Conservation (phyloP, 2,888 invertebrate genomes). For the Sabatieria punctata region DNA sequence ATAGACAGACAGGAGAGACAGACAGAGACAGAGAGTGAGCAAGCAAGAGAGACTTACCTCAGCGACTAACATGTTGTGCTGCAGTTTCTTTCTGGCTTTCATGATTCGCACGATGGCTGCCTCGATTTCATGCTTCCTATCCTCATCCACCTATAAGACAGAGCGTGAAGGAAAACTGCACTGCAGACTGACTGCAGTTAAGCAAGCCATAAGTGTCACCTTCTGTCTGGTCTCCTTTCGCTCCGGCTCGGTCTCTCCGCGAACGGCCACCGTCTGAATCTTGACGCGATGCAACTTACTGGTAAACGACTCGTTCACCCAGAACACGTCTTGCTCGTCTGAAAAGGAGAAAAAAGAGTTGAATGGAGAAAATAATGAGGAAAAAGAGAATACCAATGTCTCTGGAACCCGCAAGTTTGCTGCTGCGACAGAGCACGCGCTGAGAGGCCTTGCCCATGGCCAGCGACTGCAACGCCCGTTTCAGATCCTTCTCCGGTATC, state of each 20-base stretch:
- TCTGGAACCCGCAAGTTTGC: slow-evolving; percentile 86
- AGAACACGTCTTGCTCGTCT: slow-evolving; percentile 44
- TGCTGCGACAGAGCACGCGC: slow-evolving; percentile 48
- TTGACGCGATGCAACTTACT: slow-evolving; percentile 77
- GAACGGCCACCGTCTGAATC: slow-evolving; percentile 46
- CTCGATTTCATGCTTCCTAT: slow-evolving; percentile 97
- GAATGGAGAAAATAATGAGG: slow-evolving; percentile 4
- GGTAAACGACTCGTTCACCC: slow-evolving; percentile 90
- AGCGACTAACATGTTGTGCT: slow-evolving; percentile 66
- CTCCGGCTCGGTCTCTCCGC: slow-evolving; percentile 97
- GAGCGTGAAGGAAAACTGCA: too few relatives aligned
- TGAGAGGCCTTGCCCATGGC: slow-evolving; percentile 96
- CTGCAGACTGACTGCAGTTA: too few relatives aligned
- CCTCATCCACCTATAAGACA: slow-evolving; percentile 61
- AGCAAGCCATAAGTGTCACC: too few relatives aligned
- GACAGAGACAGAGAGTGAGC: too few relatives aligned
- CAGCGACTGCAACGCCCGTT: slow-evolving; percentile 83
- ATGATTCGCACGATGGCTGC: slow-evolving; percentile 97
- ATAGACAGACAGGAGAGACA: neutral
- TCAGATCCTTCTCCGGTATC: slow-evolving; percentile 90
- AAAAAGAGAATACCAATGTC: slow-evolving; percentile 48
- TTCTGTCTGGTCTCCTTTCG: slow-evolving; percentile 90
- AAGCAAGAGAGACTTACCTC: too few relatives aligned
- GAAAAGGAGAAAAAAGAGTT: slow-evolving; percentile 3
- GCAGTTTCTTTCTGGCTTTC: slow-evolving; percentile 90